These are phyloP conservation scores for Trichomycterus rosablanca DNA, from an alignment of 2,113 vertebrate genomes.

Conservation along the genomic window DNA sequence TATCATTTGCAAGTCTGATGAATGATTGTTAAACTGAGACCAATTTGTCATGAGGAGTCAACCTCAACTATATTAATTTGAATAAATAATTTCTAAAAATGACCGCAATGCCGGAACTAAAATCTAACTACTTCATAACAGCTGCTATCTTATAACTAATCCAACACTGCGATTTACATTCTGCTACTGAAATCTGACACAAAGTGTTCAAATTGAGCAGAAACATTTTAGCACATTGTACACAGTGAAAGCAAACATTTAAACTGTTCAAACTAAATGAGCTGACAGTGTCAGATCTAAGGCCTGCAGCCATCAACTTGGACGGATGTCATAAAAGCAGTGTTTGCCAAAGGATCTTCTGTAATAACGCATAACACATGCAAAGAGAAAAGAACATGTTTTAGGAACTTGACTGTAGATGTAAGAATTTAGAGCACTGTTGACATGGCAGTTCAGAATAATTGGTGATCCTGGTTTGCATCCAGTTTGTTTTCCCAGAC, in stretches of 20 bases:
- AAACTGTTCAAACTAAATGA: conserved; percentile 45
- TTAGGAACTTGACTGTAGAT: too few species aligned
- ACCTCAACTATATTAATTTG: conserved; percentile 1
- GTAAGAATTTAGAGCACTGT: conserved; percentile 59
- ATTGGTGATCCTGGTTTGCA: conserved; percentile 55
- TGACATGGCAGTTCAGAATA: conserved; percentile 59
- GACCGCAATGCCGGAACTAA: not conserved
- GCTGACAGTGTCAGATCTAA: conserved; percentile 40
- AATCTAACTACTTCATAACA: not conserved
- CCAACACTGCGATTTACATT: conserved; percentile 4
- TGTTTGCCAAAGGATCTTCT: conserved; percentile 71
- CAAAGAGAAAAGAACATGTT: conserved; percentile 55
- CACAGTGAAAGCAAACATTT: conserved; percentile 46
- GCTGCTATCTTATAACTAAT: not conserved
- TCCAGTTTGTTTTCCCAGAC: conserved; percentile 40
- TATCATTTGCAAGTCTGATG: conserved; percentile 1
- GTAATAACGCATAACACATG: conserved; percentile 56
- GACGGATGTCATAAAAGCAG: conserved; percentile 65
- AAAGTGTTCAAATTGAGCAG: too few species aligned
- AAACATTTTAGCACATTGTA: too few species aligned
- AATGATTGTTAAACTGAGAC: conserved; percentile 1
- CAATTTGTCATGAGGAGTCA: not conserved
- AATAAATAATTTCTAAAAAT: conserved; percentile 6
- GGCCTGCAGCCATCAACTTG: conserved; percentile 63
- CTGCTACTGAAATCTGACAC: too few species aligned